Evolutionary conservation across 2,888 invertebrate species (phyloP), one percentile per base, ranked within the genome.

Genomic region (Bedellia somnulentella): DNA sequence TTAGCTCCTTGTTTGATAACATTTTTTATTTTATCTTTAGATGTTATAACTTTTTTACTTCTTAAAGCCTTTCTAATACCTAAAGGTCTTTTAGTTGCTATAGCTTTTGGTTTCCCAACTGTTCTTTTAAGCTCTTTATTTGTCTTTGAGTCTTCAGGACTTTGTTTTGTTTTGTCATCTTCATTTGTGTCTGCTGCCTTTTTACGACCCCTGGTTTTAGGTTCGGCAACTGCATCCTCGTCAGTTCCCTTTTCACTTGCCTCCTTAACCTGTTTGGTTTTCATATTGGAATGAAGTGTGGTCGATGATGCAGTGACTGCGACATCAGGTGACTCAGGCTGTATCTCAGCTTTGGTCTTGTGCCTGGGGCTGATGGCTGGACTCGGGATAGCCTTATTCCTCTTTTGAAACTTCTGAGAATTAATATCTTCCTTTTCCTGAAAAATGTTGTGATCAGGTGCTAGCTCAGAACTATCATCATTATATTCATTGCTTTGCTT

Each of bases 211-310:
- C 77, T 54, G 25, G 75, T 76, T 45, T 76, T 76, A 22, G 73
- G 75, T 51, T 75, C 76, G 39, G 61, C 47, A 24, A 63, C 42
- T 5, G 18, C 5, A 31, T 71, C 73, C 32, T 75, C 75, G 60
- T 75, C 75, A 3, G 58, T 52, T 46, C 57, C 58, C 55, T 68
- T 70, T 36, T 73, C 73, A 35, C 53, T 49, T 41, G 73, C 75
- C 36, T 73, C 73, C 49, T 73, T 75, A 34, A 44, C 42, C 49
- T 75, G 73, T 52, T 75, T 76, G 43, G 76, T 73, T 64, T 75
- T 75, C 75, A 75, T 75, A 61, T 57, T 75, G 73, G 70, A 71
- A 71, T 75, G 66, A 70, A 49, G 57, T 57, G 59, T 59, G 61
- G 64, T 57, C 61, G 54, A 47, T 48, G 46, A 45, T 50, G 61